Percentiles rank a stretch among this genome's conserved stretches.
phyloP scores from a whole-genome alignment of 2,113 vertebrate species.

The Plectropomus leopardus region DNA sequence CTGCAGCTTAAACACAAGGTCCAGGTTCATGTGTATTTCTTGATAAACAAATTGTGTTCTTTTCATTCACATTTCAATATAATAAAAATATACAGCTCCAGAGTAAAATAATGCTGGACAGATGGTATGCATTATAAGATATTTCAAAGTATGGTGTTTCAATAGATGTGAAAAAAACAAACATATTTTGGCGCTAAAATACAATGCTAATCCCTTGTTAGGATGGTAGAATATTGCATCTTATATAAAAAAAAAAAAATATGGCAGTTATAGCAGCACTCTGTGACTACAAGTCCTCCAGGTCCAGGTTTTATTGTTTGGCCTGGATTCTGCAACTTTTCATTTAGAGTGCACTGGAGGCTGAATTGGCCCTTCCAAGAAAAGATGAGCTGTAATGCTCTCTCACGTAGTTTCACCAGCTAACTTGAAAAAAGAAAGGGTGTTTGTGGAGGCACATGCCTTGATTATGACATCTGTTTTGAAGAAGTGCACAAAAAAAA shows the following conservation, averaged over 20 bases:
- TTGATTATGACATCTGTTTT: slow-evolving; percentile 28
- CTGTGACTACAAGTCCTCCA: not conserved
- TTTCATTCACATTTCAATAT: not conserved
- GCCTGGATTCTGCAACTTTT: not conserved
- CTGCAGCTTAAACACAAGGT: not conserved
- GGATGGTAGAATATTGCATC: not conserved
- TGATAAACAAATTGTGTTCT: not conserved
- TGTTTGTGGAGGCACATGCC: slow-evolving; percentile 52
- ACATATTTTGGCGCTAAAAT: not conserved
- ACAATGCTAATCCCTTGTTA: not conserved
- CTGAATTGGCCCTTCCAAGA: slow-evolving; percentile 24
- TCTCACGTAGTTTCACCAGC: slow-evolving; percentile 2
- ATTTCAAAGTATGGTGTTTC: not conserved
- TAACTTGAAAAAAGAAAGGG: slow-evolving; percentile 23
- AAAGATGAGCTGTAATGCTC: slow-evolving; percentile 9
- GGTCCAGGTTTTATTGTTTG: slow-evolving; percentile 27
- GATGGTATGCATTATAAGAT: not conserved
- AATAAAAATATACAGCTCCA: no score
- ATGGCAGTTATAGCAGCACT: not conserved
- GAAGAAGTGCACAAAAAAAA: not conserved
- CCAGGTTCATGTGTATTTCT: not conserved
- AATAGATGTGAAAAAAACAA: not conserved
- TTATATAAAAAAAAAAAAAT: not conserved
- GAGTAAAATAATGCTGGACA: no score
- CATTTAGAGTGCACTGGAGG: slow-evolving; percentile 22